Evolutionary conservation across 2,797 vertebrate species (phyloP).

Genomic region (Hirundo rustica): DNA sequence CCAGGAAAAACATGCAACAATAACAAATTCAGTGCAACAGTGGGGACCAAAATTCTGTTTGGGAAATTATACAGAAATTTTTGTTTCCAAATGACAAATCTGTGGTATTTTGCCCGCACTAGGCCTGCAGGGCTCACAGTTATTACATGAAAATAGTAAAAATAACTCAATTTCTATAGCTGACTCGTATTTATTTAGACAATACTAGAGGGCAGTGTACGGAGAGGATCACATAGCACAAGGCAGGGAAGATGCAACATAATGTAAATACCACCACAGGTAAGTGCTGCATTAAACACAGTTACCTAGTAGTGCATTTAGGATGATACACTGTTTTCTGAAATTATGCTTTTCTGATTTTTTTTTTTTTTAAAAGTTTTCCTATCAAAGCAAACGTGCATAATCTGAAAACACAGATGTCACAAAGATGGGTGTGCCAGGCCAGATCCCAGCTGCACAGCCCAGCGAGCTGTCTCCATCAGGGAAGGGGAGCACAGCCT

Average conservation of each 20-base stretch:
- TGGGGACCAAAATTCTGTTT: slow-evolving; percentile 35
- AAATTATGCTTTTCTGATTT: background rate
- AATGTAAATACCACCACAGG: background rate
- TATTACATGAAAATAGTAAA: slow-evolving; percentile 67
- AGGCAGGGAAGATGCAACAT: background rate
- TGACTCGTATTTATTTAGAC: slow-evolving; percentile 52
- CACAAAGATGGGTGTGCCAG: background rate
- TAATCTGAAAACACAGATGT: background rate
- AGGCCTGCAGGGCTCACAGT: slow-evolving; percentile 38
- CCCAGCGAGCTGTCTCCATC: background rate
- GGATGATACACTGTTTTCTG: background rate
- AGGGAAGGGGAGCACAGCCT: background rate
- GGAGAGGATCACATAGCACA: background rate
- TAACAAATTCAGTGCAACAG: slow-evolving; percentile 72
- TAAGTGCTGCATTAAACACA: background rate
- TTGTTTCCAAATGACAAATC: slow-evolving; percentile 48
- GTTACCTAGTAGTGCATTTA: background rate
- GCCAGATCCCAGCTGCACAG: background rate
- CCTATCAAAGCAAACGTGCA: background rate
- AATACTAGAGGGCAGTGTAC: slow-evolving; percentile 11
- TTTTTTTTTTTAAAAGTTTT: background rate
- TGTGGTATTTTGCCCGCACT: slow-evolving; percentile 43
- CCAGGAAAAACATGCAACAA: slow-evolving; percentile 66
- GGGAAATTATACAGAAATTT: slow-evolving; percentile 47
- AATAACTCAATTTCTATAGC: slow-evolving; percentile 54